Evolutionary conservation across 2,888 invertebrate genomes (phyloP).

Genomic region (Xanthorhoe spadicearia): DNA sequence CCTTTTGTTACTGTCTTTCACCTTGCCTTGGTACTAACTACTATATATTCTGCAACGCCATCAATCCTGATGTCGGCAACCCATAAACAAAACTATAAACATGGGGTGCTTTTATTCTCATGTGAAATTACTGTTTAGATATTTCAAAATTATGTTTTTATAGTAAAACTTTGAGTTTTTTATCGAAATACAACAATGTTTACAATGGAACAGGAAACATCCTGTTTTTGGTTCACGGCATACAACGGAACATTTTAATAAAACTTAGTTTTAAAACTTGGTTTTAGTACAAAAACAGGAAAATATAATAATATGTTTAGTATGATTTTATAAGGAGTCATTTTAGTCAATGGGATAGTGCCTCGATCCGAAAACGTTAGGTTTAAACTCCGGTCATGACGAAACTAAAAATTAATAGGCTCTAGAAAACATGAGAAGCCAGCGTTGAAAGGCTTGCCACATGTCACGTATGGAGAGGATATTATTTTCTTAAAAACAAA

Average conservation of each 20-base stretch:
- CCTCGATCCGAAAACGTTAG: no score
- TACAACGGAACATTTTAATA: not conserved
- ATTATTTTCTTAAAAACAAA: no score
- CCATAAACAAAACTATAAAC: conserved; percentile 24
- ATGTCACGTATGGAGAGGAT: no score
- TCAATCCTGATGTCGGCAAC: conserved; percentile 12
- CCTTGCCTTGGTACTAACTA: conserved; percentile 9
- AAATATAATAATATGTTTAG: not conserved
- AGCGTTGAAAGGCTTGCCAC: no score
- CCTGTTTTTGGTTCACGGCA: not conserved
- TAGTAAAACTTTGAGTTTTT: no score
- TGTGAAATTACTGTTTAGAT: conserved; percentile 4
- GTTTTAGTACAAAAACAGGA: not conserved
- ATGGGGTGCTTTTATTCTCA: conserved; percentile 25
- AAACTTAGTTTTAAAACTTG: not conserved
- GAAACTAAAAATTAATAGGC: no score
- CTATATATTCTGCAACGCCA: conserved; percentile 10
- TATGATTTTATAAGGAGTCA: no score
- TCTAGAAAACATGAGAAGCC: no score
- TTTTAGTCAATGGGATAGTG: no score
- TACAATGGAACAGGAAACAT: not conserved
- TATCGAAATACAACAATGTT: not conserved
- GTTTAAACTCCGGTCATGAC: no score
- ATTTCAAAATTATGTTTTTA: not conserved
- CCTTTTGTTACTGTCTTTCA: not conserved